Conservation (phyloP, 2,797 vertebrate species). For the Chelon labrosus region DNA sequence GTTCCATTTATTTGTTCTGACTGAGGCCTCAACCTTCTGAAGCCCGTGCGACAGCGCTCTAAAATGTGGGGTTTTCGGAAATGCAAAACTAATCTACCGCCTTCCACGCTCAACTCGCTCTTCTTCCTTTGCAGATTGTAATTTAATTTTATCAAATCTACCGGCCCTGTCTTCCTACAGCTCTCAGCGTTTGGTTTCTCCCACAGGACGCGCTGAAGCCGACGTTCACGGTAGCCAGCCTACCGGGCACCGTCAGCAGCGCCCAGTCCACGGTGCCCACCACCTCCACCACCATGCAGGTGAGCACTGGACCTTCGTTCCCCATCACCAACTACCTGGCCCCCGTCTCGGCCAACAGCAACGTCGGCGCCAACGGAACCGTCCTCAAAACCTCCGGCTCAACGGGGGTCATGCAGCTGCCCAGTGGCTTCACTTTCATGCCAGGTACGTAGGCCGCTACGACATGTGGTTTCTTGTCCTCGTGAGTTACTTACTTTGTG, state of each 20-base stretch:
- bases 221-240: slow-evolving; percentile 93
- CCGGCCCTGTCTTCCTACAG: neutral
- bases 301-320: slow-evolving; percentile 95
- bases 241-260: slow-evolving; percentile 91
- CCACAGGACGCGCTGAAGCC: slow-evolving; percentile 95
- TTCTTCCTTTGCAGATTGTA: neutral
- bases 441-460: slow-evolving; percentile 85
- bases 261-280: slow-evolving; percentile 92
- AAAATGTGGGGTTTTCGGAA: neutral
- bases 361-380: slow-evolving; percentile 93
- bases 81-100: neutral
- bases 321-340: slow-evolving; percentile 99
- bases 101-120: neutral
- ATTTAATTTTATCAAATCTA: neutral
- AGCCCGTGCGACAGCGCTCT: neutral
- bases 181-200: slow-evolving; percentile 24
- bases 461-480: neutral
- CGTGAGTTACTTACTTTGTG: slow-evolving; percentile 6
- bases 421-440: slow-evolving; percentile 96
- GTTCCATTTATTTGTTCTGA: no score
- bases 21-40: no score
- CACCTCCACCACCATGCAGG: slow-evolving; percentile 98
- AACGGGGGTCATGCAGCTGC: slow-evolving; percentile 94
- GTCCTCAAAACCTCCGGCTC: slow-evolving; percentile 93
- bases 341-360: slow-evolving; percentile 90